Evolutionary conservation across 2,113 vertebrate species (phyloP), one percentile per base, ranked within the genome.

Genomic region (Mus spicilegus): DNA sequence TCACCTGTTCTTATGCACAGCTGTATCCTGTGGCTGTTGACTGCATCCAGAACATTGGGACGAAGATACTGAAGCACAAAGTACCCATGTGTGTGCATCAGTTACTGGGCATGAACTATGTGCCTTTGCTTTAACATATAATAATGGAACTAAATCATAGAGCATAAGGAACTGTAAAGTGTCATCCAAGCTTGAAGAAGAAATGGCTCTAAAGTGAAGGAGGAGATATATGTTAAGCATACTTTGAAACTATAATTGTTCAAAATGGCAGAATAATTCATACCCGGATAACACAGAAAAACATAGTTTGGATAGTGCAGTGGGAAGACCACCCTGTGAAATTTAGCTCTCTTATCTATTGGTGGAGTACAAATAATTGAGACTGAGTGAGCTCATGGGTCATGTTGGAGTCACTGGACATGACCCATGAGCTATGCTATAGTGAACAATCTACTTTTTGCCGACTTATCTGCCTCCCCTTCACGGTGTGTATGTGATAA

Each of bases 261-360:
- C 13, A 54, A 91, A 84, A 89, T 67, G 54, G 30, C 54, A 72
- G 91, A 95, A 24, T 94, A 81, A 93, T 26, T 87, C 51, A 46
- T 51, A 85, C 5, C 78, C 84, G 80, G 88, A 80, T 30, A 95
- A 73, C 49, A 51, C 65, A 89, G 78, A 49, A 78, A 77, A 85
- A 67, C 11, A 24, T 51, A 36, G 10, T 54, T 67, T 54, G 76
- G 51, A 92, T 69, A 89, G 5, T 86, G n/a, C n/a, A 80, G 13
- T 67, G 24, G 39, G 26, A 89, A 89, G 51, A 33, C 63, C 30
- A 91, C 30, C 36, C 54, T 73, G 8, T 46, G 42, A 20, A 80
- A 92, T 82, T 89, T 78, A 16, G 13, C 7, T 46, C 39, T 58
- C 5, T 56, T 82, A 4, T 81, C 78, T 81, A 58, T 13, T 39